Conservation (phyloP, 2,888 invertebrate genomes). For the Hirtodrosophila confusa region DNA sequence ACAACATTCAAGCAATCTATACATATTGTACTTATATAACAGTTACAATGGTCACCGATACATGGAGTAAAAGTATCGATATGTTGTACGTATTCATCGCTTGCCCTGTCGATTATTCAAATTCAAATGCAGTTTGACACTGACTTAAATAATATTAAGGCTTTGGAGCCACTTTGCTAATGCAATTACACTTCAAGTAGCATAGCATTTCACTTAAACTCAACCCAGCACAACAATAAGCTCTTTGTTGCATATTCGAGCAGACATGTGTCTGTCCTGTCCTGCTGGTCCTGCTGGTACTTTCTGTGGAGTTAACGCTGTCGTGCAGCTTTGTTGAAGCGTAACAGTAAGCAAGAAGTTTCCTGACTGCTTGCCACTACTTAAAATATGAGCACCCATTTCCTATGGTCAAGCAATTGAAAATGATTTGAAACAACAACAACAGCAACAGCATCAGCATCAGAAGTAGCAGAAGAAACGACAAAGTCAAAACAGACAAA, state of each 20-base stretch:
- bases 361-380: conserved; percentile 69
- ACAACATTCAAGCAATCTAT: too few relatives aligned
- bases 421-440: conserved; percentile 69
- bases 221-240: conserved; percentile 50
- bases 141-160: conserved; percentile 49
- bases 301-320: conserved; percentile 45
- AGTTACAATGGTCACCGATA: too few relatives aligned
- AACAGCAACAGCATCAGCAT: conserved; percentile 18
- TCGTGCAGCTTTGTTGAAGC: conserved; percentile 71
- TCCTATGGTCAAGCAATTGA: conserved; percentile 79
- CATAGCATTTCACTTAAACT: conserved; percentile 60
- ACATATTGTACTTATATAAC: too few relatives aligned
- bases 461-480: conserved; percentile 25
- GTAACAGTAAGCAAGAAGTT: conserved; percentile 77
- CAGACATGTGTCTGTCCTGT: conserved; percentile 24
- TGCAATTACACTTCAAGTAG: conserved; percentile 75
- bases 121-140: conserved; percentile 29
- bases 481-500: conserved; percentile 77
- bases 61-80: background rate
- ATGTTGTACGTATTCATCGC: background rate
- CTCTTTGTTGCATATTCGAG: conserved; percentile 61
- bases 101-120: background rate
- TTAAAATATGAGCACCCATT: conserved; percentile 79
- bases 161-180: conserved; percentile 69
- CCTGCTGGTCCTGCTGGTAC: background rate